Conservation (phyloP, 2,888 invertebrate species). For the Tetragonula carbonaria region DNA sequence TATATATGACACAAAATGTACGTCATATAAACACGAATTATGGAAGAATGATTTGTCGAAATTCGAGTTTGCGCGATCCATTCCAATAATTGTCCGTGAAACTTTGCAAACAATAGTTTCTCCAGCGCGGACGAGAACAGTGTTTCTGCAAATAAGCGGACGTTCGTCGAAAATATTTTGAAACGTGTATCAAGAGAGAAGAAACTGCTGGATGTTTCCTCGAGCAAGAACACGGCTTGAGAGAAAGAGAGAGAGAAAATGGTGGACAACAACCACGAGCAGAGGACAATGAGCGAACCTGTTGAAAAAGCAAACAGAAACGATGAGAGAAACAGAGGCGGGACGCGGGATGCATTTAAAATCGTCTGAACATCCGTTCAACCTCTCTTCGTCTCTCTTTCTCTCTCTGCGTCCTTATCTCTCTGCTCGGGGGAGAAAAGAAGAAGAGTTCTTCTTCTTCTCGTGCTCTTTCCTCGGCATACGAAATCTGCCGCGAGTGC, state of each 20-base stretch:
- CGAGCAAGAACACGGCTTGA: conserved; percentile 10
- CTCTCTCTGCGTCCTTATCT: background rate
- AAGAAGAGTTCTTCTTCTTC: conserved; percentile 41
- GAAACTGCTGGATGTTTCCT: too few species aligned
- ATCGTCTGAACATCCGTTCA: conserved; percentile 72
- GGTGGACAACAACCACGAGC: background rate
- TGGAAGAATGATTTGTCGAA: too few species aligned
- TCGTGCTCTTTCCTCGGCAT: conserved; percentile 70
- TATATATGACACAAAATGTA: too few species aligned
- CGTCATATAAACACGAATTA: too few species aligned
- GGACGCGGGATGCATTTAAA: conserved; percentile 75
- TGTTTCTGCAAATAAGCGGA: too few species aligned
- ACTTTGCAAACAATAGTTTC: too few species aligned
- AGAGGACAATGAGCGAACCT: conserved; percentile 19
- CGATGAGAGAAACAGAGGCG: conserved; percentile 41
- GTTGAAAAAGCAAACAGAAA: conserved; percentile 17
- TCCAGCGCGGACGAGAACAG: too few species aligned
- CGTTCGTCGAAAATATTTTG: too few species aligned
- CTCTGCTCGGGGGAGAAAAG: conserved; percentile 31
- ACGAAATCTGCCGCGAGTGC: conserved; percentile 70
- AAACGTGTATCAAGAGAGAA: too few species aligned
- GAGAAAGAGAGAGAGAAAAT: background rate
- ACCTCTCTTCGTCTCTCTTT: background rate
- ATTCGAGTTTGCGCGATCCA: too few species aligned
- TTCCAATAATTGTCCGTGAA: too few species aligned